These are phyloP conservation scores for Pholis gunnellus DNA, from an alignment of 2,113 vertebrate species.

Conservation along the genomic window DNA sequence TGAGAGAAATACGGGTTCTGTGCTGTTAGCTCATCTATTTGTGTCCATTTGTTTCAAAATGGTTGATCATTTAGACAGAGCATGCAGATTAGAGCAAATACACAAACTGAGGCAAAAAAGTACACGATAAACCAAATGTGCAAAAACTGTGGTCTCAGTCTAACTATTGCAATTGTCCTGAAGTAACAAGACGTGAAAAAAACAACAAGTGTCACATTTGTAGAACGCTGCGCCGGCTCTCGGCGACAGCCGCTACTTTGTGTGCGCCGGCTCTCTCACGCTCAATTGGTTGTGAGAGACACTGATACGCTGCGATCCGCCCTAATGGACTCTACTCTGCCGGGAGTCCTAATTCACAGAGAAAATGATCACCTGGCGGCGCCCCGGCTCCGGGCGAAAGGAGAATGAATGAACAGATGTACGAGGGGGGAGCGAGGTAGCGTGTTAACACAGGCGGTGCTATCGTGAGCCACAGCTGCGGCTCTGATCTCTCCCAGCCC, in stretches of 20 bases:
- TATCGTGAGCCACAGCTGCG: constrained; percentile 60
- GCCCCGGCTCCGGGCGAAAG: constrained; percentile 36
- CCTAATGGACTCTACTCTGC: constrained; percentile 70
- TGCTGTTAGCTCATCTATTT: constrained; percentile 6
- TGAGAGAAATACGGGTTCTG: background rate
- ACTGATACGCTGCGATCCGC: constrained; percentile 66
- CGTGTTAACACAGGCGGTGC: constrained; percentile 50
- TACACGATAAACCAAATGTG: constrained; percentile 5
- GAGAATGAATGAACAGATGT: constrained; percentile 64
- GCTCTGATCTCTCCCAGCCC: constrained; percentile 57
- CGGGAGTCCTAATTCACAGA: constrained; percentile 72
- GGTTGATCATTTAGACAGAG: background rate
- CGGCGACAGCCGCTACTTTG: constrained; percentile 24
- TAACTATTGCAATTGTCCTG: constrained; percentile 16
- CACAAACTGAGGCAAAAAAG: background rate
- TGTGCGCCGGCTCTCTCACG: constrained; percentile 65
- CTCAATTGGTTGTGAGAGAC: constrained; percentile 68
- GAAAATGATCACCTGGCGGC: constrained; percentile 74
- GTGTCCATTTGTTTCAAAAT: constrained; percentile 5
- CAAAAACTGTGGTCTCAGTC: background rate
- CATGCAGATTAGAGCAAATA: background rate
- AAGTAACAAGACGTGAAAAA: constrained; percentile 9
- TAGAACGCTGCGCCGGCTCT: constrained; percentile 21
- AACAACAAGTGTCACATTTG: constrained; percentile 55
- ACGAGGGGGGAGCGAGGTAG: constrained; percentile 29